These are phyloP conservation scores for Protophormia terraenovae DNA, from an alignment of 2,888 invertebrate species.

Conservation along the genomic window DNA sequence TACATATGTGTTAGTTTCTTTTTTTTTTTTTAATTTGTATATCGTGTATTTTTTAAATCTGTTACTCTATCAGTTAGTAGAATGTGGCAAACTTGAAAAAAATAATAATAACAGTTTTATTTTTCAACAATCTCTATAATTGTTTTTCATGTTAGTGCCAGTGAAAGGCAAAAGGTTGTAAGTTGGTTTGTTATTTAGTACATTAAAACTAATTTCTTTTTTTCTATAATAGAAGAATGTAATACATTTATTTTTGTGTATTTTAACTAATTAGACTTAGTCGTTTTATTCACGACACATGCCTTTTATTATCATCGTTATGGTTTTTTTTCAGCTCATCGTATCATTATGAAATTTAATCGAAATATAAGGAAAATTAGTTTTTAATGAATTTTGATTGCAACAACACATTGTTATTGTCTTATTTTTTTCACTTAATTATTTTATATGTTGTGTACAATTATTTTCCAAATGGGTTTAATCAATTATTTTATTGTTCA, in stretches of 20 bases:
- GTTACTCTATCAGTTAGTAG: constrained; percentile 14
- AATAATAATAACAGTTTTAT: not conserved
- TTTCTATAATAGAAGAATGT: no score
- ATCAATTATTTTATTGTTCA: constrained; percentile 33
- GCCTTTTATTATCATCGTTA: not conserved
- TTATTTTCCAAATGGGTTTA: constrained; percentile 41
- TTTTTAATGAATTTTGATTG: constrained; percentile 54
- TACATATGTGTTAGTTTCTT: constrained; percentile 26
- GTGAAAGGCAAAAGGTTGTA: not conserved
- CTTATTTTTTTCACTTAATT: constrained; percentile 32
- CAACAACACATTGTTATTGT: constrained; percentile 46
- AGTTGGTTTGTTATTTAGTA: not conserved
- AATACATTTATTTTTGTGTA: no score
- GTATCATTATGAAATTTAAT: constrained; percentile 38
- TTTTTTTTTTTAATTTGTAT: constrained; percentile 62
- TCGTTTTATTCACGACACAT: no score
- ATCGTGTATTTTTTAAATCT: constrained; percentile 45
- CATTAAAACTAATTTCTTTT: no score
- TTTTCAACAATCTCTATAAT: constrained; percentile 7
- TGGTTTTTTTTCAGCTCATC: not conserved
- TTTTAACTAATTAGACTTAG: not conserved
- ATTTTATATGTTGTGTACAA: constrained; percentile 25
- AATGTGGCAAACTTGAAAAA: not conserved
- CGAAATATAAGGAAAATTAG: constrained; percentile 51
- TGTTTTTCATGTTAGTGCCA: constrained; percentile 10